A percentile compares a stretch with the other conserved stretches of the same genome.
phyloP scores from a whole-genome alignment of 2,797 vertebrate genomes.

The Rhynchotus rufescens region DNA sequence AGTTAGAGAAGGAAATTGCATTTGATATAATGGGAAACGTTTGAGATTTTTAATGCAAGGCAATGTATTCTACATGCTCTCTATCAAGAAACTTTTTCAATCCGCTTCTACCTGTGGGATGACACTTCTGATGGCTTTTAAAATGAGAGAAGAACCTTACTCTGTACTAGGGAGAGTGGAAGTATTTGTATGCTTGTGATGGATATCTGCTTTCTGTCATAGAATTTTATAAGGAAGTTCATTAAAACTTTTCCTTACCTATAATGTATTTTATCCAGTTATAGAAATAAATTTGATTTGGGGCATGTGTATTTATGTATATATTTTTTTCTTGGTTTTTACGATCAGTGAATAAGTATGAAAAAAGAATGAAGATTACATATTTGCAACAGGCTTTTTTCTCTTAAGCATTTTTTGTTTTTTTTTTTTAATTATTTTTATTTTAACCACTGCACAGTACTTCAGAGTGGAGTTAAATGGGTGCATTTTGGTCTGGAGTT shows the following conservation, averaged over 20 bases:
- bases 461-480: not conserved
- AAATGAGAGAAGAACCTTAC: not conserved
- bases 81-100: constrained; percentile 4
- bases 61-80: not conserved
- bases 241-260: not conserved
- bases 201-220: not conserved
- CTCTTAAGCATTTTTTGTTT: not conserved
- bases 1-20: constrained; percentile 15
- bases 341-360: not conserved
- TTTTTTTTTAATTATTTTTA: not conserved
- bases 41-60: constrained; percentile 14
- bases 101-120: constrained; percentile 21
- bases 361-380: rapidly evolving
- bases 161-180: not conserved
- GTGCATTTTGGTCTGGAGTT: not conserved
- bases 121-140: constrained; percentile 3
- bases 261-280: not conserved
- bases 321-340: not conserved
- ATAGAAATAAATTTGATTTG: not conserved
- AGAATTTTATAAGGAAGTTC: not conserved
- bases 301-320: not conserved
- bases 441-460: not conserved
- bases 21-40: not conserved
- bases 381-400: not conserved
- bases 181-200: not conserved